phyloP scores from a whole-genome alignment of 2,113 vertebrate species.

The Cacatua alba region DNA sequence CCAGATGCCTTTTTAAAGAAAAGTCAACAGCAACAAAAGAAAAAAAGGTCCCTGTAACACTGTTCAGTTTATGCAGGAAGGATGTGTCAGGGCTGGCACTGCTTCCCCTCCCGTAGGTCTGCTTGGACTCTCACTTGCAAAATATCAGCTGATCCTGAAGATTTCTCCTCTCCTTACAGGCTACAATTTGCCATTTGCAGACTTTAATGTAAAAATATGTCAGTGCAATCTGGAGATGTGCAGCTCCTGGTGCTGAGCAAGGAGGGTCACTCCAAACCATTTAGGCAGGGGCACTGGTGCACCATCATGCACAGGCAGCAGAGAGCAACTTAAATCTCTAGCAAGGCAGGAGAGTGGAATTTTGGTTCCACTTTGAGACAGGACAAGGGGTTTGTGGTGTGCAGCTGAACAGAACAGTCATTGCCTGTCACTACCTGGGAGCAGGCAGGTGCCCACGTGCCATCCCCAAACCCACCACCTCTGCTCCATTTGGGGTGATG shows the following conservation, averaged over 20 bases:
- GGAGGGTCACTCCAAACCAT: not conserved
- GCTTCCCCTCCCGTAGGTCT: not conserved
- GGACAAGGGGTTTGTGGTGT: not conserved
- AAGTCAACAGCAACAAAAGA: not conserved
- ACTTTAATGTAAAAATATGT: not conserved
- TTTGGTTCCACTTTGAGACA: not conserved
- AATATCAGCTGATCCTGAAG: not conserved
- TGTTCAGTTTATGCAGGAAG: not conserved
- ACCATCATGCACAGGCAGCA: rapidly evolving
- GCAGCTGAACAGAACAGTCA: not conserved
- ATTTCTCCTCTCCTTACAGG: not conserved
- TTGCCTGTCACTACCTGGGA: not conserved
- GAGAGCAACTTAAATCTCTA: not conserved
- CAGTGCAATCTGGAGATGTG: not conserved
- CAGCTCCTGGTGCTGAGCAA: not conserved
- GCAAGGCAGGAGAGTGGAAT: not conserved
- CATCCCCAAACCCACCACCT: not conserved
- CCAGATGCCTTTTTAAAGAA: not conserved
- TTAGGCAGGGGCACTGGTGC: not conserved
- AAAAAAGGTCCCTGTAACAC: not conserved
- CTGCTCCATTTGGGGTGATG: rapidly evolving
- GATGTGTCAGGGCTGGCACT: not conserved
- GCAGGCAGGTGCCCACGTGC: not conserved
- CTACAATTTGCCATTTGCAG: not conserved
- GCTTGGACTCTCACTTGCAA: not conserved